A percentile compares a stretch with the other conserved stretches of the same genome.
phyloP scores from a whole-genome alignment of 2,797 vertebrate species.

The Nyctibius grandis region DNA sequence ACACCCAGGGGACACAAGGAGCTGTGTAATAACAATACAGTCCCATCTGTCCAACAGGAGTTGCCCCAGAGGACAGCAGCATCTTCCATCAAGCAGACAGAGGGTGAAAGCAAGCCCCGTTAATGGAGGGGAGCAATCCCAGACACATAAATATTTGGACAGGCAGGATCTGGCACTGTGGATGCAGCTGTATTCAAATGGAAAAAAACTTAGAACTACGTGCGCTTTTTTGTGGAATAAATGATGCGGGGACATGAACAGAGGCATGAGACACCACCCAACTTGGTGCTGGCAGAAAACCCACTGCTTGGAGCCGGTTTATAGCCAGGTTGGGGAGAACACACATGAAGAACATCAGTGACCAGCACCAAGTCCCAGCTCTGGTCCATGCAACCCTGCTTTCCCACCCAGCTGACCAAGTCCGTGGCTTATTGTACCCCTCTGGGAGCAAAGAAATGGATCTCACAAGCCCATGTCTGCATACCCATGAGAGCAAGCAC shows the following conservation, averaged over 20 bases:
- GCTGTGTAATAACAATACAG: neutral
- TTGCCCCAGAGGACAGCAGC: neutral
- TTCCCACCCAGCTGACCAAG: neutral
- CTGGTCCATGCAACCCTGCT: neutral
- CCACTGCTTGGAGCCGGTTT: neutral
- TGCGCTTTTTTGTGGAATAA: neutral
- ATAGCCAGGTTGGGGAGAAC: neutral
- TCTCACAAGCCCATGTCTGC: neutral
- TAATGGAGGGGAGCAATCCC: neutral
- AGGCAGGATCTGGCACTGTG: neutral
- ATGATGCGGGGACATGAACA: neutral
- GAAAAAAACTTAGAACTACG: neutral
- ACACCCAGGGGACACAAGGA: neutral
- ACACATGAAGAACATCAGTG: neutral
- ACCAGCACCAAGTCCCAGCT: neutral
- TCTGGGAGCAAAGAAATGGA: neutral
- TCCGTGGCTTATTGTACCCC: neutral
- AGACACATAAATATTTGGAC: slow-evolving; percentile 1
- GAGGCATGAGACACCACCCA: neutral
- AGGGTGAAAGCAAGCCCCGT: neutral
- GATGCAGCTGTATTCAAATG: neutral
- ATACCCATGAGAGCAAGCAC: neutral
- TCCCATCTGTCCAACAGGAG: neutral
- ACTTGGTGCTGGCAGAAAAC: neutral
- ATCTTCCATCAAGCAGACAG: neutral